Conservation (phyloP, 2,888 invertebrate species). For the Isoperla grammatica region DNA sequence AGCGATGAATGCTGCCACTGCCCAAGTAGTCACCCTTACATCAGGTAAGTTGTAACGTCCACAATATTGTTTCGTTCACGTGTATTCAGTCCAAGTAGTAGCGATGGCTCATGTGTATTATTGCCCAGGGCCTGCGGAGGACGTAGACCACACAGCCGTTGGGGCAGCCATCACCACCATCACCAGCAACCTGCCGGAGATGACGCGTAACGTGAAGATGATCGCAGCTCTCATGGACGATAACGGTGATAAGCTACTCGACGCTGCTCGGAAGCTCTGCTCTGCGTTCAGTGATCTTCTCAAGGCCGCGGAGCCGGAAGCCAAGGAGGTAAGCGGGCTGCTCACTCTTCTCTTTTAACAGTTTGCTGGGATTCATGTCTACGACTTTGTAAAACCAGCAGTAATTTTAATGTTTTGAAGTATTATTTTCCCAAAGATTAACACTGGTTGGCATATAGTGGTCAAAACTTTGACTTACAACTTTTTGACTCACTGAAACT, state of each 20-base stretch:
- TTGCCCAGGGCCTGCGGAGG: slow-evolving; percentile 62
- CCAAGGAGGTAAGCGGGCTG: slow-evolving; percentile 62
- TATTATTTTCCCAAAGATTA: not conserved
- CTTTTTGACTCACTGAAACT: no score
- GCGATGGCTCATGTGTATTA: no score
- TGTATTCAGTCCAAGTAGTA: no score
- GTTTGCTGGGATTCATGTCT: no score
- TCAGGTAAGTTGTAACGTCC: slow-evolving; percentile 53
- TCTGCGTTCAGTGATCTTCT: slow-evolving; percentile 91
- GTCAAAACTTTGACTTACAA: no score
- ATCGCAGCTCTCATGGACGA: slow-evolving; percentile 94
- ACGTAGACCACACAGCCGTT: slow-evolving; percentile 92
- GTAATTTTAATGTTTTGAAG: not conserved
- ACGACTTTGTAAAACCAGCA: no score
- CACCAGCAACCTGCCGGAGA: slow-evolving; percentile 92
- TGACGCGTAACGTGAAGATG: slow-evolving; percentile 91
- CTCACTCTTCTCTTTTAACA: no score
- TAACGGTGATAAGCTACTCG: slow-evolving; percentile 78
- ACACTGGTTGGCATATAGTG: no score
- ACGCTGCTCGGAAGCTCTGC: slow-evolving; percentile 89
- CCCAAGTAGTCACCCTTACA: slow-evolving; percentile 89
- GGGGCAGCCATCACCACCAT: slow-evolving; percentile 97
- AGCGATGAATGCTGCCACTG: slow-evolving; percentile 99
- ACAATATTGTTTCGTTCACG: no score
- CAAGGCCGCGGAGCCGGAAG: slow-evolving; percentile 92